phyloP scores from a whole-genome alignment of 2,888 invertebrate genomes.

The Sisyra nigra region DNA sequence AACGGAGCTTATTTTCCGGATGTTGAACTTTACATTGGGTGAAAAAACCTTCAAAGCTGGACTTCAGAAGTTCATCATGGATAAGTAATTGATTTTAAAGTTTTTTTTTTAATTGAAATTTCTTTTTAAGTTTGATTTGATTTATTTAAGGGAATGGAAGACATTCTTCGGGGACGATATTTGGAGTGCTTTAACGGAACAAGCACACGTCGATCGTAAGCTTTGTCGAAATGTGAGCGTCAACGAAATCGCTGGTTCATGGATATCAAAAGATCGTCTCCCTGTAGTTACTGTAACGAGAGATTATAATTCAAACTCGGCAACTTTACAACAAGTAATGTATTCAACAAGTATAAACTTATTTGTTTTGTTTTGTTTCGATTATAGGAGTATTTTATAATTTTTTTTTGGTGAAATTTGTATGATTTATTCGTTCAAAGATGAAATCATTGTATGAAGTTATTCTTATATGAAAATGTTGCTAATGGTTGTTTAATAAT shows the following conservation, averaged over 20 bases:
- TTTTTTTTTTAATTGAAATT: conserved; percentile 3
- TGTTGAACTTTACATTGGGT: conserved; percentile 78
- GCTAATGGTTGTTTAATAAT: not conserved
- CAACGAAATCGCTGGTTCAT: conserved; percentile 59
- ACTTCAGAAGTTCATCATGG: conserved; percentile 47
- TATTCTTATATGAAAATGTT: too few species aligned
- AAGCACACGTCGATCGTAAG: conserved; percentile 41
- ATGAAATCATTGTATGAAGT: too few species aligned
- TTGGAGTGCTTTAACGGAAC: conserved; percentile 55
- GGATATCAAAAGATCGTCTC: conserved; percentile 67
- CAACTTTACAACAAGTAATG: conserved; percentile 45
- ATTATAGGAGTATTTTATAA: not conserved
- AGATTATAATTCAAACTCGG: conserved; percentile 45
- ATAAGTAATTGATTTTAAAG: conserved; percentile 27
- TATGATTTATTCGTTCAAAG: too few species aligned
- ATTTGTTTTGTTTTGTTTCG: not conserved
- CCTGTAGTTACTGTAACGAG: conserved; percentile 57
- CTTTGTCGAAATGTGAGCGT: conserved; percentile 39
- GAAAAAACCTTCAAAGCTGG: conserved; percentile 58
- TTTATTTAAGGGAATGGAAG: conserved; percentile 46
- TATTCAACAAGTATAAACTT: not conserved
- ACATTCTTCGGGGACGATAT: conserved; percentile 68
- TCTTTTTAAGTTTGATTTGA: conserved; percentile 7
- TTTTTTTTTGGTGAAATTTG: not conserved
- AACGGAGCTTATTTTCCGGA: conserved; percentile 67